Base-by-base conservation (phyloP, 2,888 invertebrate species). In the Vanessa cardui region DNA sequence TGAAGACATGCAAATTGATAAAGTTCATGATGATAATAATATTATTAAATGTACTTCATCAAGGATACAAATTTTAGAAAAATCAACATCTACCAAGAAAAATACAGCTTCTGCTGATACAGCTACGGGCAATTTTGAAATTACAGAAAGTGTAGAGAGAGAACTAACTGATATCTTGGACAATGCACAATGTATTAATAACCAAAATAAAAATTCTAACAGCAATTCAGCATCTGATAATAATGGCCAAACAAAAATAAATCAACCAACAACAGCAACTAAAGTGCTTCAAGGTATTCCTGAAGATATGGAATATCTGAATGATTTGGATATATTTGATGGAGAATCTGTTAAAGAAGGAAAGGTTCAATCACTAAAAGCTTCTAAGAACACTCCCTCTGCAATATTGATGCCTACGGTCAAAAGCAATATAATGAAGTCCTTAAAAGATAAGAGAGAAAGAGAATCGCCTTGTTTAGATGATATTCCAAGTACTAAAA, bases 61-160 rank as follows among this genome's bases (percentile, higher is more conserved):
- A 71, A 73, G 69, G 56, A 65, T 26, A 62, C 62, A 68, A 44
- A 56, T 52, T n/a, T 44, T 54, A 52, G 45, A 54, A 52, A 84
- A 84, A 78, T 79, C 84, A 65, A 62, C 62, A 31, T 82, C 82
- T 59, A 78, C 73, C 5, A 89, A 88, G 70, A 90, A 88, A 77
- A 84, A 88, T 72, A 92, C 91, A 60, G 87, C 86, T 20, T 90
- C 91, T 66, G 90, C 89, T 67, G 90, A 89, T 31, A 92, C 91
- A 68, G 82, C 78, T 63, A 84, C 85, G 52, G 86, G 76, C 61
- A 83, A 85, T 21, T 84, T 83, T 78, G 87, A 89, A 78, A 91
- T 89, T 15, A 89, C 90, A 69, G 87, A 86, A 71, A 91, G 89
- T 85, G 83, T 88, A 58, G 90, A 89, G 78, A 89, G 84, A 78